phyloP scores from a whole-genome alignment of 2,113 vertebrate species.

The Xiphophorus maculatus region DNA sequence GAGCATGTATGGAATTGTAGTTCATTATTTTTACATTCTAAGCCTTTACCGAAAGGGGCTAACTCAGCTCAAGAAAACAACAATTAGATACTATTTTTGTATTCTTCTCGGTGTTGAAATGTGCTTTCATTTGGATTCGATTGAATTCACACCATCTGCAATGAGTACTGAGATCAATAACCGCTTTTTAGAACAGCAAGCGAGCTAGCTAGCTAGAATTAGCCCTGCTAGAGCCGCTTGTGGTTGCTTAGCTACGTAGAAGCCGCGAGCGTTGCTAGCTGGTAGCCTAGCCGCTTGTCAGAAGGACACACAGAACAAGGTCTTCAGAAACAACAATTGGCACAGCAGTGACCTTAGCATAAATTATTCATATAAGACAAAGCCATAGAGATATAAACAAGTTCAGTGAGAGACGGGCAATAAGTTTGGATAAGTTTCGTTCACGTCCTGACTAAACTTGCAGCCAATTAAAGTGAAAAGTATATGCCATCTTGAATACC shows the following conservation, averaged over 20 bases:
- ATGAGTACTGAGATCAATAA: background rate
- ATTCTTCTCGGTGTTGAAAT: no score
- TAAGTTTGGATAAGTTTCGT: background rate
- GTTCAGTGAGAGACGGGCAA: background rate
- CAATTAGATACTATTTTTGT: background rate
- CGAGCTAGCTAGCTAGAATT: slow-evolving; percentile 30
- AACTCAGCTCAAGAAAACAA: background rate
- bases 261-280: background rate
- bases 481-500: background rate
- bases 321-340: background rate
- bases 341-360: background rate
- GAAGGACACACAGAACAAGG: background rate
- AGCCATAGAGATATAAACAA: background rate
- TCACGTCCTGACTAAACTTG: background rate
- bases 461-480: background rate
- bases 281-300: slow-evolving; percentile 6
- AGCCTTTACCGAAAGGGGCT: background rate
- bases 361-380: background rate
- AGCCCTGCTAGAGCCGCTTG: slow-evolving; percentile 1
- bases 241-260: slow-evolving; percentile 63
- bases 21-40: background rate
- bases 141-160: rapidly evolving
- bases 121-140: rapidly evolving
- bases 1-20: slow-evolving; percentile 48
- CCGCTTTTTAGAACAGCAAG: no score